Evolutionary conservation across 2,113 vertebrate genomes (phyloP).

Genomic region (Lepus americanus): DNA sequence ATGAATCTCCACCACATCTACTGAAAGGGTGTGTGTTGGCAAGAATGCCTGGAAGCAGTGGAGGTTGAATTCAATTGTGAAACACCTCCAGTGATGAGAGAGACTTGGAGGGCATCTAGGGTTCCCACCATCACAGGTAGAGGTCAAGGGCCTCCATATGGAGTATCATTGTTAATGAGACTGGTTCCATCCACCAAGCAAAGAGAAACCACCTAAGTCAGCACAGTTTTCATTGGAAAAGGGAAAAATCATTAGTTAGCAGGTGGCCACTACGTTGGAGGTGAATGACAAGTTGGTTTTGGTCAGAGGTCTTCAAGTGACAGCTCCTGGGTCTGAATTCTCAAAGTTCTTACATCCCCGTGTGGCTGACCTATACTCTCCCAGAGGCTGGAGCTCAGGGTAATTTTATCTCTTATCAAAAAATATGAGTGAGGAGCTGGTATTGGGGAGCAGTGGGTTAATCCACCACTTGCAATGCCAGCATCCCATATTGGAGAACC

Average conservation of each 20-base stretch:
- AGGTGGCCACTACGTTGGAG: background rate
- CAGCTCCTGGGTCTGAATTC: background rate
- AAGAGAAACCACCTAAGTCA: background rate
- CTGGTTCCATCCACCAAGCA: background rate
- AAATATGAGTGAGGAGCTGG: background rate
- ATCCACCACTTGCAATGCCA: no score
- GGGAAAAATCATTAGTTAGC: background rate
- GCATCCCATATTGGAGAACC: no score
- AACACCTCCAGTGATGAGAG: background rate
- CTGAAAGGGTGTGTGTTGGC: background rate
- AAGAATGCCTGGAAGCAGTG: background rate
- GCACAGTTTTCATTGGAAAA: background rate
- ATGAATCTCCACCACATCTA: background rate
- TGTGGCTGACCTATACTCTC: background rate
- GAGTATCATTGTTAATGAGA: background rate
- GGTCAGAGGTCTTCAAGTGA: background rate
- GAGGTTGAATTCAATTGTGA: background rate
- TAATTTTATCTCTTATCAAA: background rate
- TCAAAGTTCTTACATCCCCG: no score
- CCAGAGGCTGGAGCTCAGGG: background rate
- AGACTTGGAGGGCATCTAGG: background rate
- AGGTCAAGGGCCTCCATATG: background rate
- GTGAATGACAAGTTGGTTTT: background rate
- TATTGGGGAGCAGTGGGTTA: no score
- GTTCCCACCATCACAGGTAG: rapidly evolving